Evolutionary conservation across 2,888 invertebrate genomes (phyloP).

Genomic region (Junonia oenone): DNA sequence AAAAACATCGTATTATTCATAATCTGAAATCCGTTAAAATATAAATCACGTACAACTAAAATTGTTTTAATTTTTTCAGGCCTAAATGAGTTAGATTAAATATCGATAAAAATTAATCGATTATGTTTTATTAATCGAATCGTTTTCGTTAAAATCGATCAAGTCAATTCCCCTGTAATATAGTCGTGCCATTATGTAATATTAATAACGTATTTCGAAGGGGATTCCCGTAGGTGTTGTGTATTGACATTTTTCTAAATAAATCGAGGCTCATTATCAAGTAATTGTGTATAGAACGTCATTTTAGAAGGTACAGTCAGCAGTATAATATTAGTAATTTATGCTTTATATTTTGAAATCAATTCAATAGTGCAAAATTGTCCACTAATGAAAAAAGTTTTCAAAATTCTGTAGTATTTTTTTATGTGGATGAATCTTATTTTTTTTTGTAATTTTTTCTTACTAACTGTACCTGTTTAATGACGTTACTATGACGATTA

Average conservation of each 20-base stretch:
- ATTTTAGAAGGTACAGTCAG: conserved; percentile 19
- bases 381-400: too few species aligned
- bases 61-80: background rate
- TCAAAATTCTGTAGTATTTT: too few species aligned
- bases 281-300: background rate
- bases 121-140: background rate
- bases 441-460: background rate
- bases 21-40: background rate
- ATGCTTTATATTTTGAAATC: too few species aligned
- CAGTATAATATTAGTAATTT: too few species aligned
- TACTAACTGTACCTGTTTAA: conserved; percentile 10
- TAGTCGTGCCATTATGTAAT: conserved; percentile 72
- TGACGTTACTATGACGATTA: background rate
- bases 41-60: background rate
- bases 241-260: conserved; percentile 41
- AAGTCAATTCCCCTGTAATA: conserved; percentile 76
- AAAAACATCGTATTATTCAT: background rate
- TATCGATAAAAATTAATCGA: background rate
- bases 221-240: conserved; percentile 53
- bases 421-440: background rate
- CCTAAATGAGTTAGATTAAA: background rate
- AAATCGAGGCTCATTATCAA: conserved; percentile 42
- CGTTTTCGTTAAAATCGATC: conserved; percentile 34
- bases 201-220: conserved; percentile 40
- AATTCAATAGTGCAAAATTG: too few species aligned